These are phyloP conservation scores for Parnassius glacialis DNA, from an alignment of 2,888 invertebrate species.

Conservation along the genomic window DNA sequence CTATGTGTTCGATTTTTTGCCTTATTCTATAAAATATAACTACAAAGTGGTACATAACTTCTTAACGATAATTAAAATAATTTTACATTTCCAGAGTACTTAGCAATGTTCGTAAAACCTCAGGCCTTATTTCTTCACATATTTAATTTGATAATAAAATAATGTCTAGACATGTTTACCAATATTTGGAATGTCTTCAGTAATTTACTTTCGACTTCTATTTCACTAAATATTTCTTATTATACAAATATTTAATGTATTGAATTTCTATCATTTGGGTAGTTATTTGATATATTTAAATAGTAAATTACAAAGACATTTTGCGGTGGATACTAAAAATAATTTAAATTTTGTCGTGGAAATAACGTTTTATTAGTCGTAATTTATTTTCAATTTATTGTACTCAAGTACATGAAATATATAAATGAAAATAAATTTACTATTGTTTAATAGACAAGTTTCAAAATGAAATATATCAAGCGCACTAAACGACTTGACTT, in stretches of 20 bases:
- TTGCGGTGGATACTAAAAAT: conserved; percentile 6
- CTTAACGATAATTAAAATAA: too few species aligned
- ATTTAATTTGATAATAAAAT: conserved; percentile 2
- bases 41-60: too few species aligned
- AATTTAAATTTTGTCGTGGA: conserved; percentile 6
- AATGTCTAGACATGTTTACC: conserved; percentile 10
- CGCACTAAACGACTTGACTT: conserved; percentile 27
- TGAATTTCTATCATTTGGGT: conserved; percentile 9
- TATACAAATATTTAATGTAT: not conserved
- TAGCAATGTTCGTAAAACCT: not conserved
- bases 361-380: conserved; percentile 7
- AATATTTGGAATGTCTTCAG: conserved; percentile 1
- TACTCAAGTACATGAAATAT: not conserved
- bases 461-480: conserved; percentile 34
- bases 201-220: not conserved
- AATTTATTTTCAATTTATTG: conserved; percentile 13
- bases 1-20: too few species aligned
- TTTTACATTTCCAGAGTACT: too few species aligned
- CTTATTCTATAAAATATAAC: too few species aligned
- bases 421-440: conserved; percentile 15
- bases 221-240: too few species aligned
- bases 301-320: conserved; percentile 2
- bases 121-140: not conserved
- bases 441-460: conserved; percentile 12
- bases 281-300: conserved; percentile 2